phyloP scores from a whole-genome alignment of 2,888 invertebrate species.

The Byasa hedistus region DNA sequence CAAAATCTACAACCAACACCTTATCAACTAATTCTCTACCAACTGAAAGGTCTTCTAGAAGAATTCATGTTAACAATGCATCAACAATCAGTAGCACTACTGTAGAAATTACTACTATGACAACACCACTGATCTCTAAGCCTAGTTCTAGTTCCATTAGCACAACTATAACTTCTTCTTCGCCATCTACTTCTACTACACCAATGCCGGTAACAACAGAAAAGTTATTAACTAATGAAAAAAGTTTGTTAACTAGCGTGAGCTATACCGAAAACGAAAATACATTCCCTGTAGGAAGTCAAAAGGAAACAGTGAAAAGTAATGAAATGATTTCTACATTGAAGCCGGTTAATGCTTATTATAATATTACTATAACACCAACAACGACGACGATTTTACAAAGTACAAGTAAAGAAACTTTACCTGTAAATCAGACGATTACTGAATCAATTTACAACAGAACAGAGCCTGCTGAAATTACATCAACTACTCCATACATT shows the following conservation, averaged over 20 bases:
- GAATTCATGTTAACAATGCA: constrained; percentile 18
- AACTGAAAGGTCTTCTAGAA: constrained; percentile 33
- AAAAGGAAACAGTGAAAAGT: constrained; percentile 16
- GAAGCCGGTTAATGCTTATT: constrained; percentile 29
- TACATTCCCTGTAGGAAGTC: background rate
- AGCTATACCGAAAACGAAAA: background rate
- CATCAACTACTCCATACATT: constrained; percentile 34
- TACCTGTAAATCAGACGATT: constrained; percentile 16
- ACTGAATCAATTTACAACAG: constrained; percentile 42
- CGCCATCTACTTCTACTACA: constrained; percentile 29
- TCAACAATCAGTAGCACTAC: constrained; percentile 31
- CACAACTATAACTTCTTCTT: constrained; percentile 32
- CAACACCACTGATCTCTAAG: constrained; percentile 34
- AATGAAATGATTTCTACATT: constrained; percentile 33
- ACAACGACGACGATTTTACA: background rate
- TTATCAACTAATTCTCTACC: constrained; percentile 32
- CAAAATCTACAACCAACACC: constrained; percentile 45
- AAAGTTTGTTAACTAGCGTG: background rate
- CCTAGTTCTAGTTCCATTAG: constrained; percentile 20
- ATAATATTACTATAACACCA: constrained; percentile 28
- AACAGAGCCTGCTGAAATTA: constrained; percentile 43
- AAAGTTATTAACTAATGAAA: constrained; percentile 6
- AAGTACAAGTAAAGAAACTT: constrained; percentile 33
- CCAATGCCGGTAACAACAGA: constrained; percentile 30
- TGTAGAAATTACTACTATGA: constrained; percentile 35